A percentile compares a stretch with the other conserved stretches of the same genome.
phyloP scores from a whole-genome alignment of 2,113 vertebrate species.

The Laterallus jamaicensis region DNA sequence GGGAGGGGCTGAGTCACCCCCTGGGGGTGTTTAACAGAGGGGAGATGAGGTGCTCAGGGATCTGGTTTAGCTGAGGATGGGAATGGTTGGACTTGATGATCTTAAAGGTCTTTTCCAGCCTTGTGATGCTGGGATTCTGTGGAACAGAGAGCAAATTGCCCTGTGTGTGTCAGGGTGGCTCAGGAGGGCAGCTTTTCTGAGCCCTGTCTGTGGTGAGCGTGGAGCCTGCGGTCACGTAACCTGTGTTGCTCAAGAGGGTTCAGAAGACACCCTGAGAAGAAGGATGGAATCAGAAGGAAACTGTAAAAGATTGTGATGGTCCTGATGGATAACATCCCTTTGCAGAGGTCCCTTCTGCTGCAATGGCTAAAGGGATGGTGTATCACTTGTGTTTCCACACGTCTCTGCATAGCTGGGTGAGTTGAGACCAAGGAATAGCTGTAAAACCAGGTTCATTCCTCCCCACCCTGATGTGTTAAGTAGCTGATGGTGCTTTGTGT shows the following conservation, averaged over 20 bases:
- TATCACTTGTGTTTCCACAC: background rate
- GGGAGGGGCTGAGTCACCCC: too few relatives aligned
- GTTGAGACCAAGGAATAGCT: background rate
- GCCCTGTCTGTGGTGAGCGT: background rate
- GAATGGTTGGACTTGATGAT: too few relatives aligned
- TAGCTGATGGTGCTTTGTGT: constrained; percentile 7
- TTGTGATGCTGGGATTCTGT: too few relatives aligned
- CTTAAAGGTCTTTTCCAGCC: too few relatives aligned
- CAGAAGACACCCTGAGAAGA: background rate
- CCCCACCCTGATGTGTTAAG: background rate
- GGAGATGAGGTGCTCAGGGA: too few relatives aligned
- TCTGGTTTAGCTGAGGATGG: too few relatives aligned
- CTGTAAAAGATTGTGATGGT: background rate
- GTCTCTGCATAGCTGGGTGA: background rate
- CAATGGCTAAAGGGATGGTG: background rate
- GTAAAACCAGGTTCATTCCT: background rate
- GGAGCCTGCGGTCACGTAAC: background rate
- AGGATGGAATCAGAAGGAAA: background rate
- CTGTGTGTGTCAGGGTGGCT: background rate
- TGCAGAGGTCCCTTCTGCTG: background rate
- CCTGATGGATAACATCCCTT: background rate
- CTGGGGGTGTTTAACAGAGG: too few relatives aligned
- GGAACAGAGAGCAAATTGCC: too few relatives aligned
- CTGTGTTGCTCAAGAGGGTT: background rate
- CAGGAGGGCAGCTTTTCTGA: background rate